Base-by-base conservation (phyloP, 2,797 vertebrate genomes). In the Syndactyla subalaris region DNA sequence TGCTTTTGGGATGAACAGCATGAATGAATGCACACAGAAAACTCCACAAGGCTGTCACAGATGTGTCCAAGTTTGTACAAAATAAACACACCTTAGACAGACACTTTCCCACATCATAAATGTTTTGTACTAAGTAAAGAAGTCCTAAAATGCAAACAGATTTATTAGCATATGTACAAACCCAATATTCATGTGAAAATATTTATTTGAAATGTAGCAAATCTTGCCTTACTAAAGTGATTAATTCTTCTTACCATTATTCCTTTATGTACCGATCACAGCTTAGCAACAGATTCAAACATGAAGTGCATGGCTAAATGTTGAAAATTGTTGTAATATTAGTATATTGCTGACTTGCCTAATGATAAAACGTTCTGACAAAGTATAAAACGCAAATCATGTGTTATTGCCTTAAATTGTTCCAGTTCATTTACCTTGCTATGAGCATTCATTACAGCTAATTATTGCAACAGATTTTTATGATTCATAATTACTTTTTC, bases 381-480 rank as follows among this genome's bases (percentile, higher is more conserved):
- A 58, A 96, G 80, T 96, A 97, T 97, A 97, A 97, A 97, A 97
- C 97, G 96, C 89, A 97, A 97, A 98, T 98, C 22, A 6, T 91
- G 66, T 95, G 95, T 93, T 96, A 97, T 92, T 97, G 92, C 92
- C 94, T 97, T 96, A 97, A 97, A 97, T 97, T 94, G 92, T 97
- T 98, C 81, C 95, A 96, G 96, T 95, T 97, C 96, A 97, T 97
- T 98, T 98, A 96, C 55, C 93, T 97, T 89, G 32, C 97, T 96
- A 78, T 68, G 84, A 96, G 75, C 95, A 97, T 97, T 96, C 96
- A 97, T 98, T 98, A 97, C 17, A 96, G 80, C 91, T 98, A 98
- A 98, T 98, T 98, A 98, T 97, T 93, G 88, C 96, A 97, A 98
- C 93, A 96, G 94, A 97, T 97, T 98, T 98, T 97, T 97, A 97